Evolutionary conservation across 1,140 invertebrate genomes (phyloP).

Genomic region (Caerostris extrusa): DNA sequence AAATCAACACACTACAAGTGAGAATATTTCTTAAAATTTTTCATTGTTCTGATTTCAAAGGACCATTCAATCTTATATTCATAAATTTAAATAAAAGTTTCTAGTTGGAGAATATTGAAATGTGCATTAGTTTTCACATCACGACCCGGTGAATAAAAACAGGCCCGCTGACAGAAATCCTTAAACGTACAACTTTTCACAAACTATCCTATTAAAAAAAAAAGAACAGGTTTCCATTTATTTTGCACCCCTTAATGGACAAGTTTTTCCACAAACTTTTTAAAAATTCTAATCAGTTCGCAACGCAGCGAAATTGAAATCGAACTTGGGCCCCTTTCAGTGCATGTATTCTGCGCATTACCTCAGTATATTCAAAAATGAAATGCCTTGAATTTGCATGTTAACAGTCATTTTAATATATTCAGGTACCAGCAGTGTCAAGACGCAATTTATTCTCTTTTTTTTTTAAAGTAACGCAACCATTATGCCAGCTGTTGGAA

Average conservation of each 20-base stretch:
- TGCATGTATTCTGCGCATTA: conserved; percentile 12
- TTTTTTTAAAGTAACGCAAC: neutral
- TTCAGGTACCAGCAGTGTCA: neutral
- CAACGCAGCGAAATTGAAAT: neutral
- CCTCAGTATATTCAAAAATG: neutral
- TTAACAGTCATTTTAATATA: conserved; percentile 42
- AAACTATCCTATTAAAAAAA: neutral
- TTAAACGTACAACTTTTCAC: neutral
- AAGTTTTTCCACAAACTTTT: neutral
- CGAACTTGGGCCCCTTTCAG: neutral
- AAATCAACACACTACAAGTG: too few relatives aligned
- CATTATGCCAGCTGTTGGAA: conserved; percentile 57
- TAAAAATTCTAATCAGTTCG: neutral
- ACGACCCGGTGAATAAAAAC: too few relatives aligned
- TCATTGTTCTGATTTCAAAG: too few relatives aligned
- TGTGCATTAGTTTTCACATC: too few relatives aligned
- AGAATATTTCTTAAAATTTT: too few relatives aligned
- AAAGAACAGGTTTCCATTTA: neutral
- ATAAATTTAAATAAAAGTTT: too few relatives aligned
- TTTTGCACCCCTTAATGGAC: neutral
- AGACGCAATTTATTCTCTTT: neutral
- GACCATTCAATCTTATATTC: too few relatives aligned
- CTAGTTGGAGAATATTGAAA: too few relatives aligned
- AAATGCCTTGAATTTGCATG: conserved; percentile 50
- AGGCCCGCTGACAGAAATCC: too few relatives aligned